These are phyloP conservation scores for Teleogryllus oceanicus DNA, from an alignment of 2,888 invertebrate species.

Conservation along the genomic window DNA sequence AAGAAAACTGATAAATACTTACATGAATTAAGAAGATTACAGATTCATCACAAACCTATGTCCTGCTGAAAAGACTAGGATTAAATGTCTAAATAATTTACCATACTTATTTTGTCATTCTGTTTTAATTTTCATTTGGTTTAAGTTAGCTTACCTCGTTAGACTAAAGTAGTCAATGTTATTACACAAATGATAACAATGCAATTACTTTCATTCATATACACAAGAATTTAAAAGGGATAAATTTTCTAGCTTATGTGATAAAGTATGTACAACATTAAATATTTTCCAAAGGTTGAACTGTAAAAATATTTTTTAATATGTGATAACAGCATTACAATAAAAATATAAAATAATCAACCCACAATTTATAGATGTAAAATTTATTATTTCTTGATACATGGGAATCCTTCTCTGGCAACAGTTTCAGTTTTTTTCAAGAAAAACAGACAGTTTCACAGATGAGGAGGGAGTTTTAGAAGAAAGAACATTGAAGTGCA, in stretches of 20 bases:
- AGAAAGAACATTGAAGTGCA: not conserved
- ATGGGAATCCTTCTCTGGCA: slow-evolving; percentile 32
- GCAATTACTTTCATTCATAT: not conserved
- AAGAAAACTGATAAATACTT: slow-evolving; percentile 38
- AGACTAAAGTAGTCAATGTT: not conserved
- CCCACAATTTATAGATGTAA: not conserved
- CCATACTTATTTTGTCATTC: not conserved
- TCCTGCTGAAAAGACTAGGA: slow-evolving; percentile 38
- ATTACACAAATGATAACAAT: not conserved
- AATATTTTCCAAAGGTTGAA: too few species aligned
- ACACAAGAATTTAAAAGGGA: not conserved
- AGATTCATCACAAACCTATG: slow-evolving; percentile 45
- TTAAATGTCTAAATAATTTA: slow-evolving; percentile 6
- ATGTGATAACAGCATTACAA: not conserved
- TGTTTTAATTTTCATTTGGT: not conserved
- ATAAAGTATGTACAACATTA: too few species aligned
- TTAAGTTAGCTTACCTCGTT: not conserved
- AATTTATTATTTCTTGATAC: slow-evolving; percentile 19
- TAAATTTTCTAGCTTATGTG: too few species aligned
- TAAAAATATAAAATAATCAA: not conserved
- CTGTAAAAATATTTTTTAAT: not conserved
- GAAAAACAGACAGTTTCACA: slow-evolving; percentile 12
- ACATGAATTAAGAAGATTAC: slow-evolving; percentile 43
- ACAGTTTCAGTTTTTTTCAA: slow-evolving; percentile 24
- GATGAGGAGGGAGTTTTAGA: not conserved